Conservation (phyloP, 2,888 invertebrate species). For the Meliscaeva auricollis region DNA sequence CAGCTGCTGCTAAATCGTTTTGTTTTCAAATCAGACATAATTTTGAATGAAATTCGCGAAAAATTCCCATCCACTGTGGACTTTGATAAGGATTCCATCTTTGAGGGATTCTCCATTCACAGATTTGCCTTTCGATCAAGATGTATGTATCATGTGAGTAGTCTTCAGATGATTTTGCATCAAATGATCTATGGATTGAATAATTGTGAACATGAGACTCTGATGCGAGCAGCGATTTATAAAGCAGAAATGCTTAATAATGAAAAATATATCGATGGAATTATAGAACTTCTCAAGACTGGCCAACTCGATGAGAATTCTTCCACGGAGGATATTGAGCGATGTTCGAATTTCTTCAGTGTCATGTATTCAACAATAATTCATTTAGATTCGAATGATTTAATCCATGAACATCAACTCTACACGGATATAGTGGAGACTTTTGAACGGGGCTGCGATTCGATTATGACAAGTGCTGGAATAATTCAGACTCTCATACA, state of each 20-base stretch:
- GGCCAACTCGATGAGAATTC: conserved; percentile 98
- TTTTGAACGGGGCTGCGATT: conserved; percentile 89
- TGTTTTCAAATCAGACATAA: conserved; percentile 93
- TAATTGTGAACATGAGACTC: conserved; percentile 91
- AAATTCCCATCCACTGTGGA: conserved; percentile 92
- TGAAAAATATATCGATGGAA: conserved; percentile 94
- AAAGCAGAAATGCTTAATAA: conserved; percentile 95
- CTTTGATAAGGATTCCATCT: conserved; percentile 89
- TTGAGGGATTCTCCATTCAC: conserved; percentile 94
- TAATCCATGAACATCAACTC: conserved; percentile 88
- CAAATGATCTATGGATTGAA: conserved; percentile 90
- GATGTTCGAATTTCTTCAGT: conserved; percentile 92
- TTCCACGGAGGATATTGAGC: conserved; percentile 92
- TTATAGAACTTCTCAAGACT: conserved; percentile 93
- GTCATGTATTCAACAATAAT: conserved; percentile 92
- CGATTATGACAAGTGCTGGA: conserved; percentile 88
- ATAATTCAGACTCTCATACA: conserved; percentile 87
- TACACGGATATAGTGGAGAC: conserved; percentile 85
- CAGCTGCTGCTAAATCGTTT: conserved; percentile 94
- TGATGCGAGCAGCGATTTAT: conserved; percentile 93
- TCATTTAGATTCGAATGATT: conserved; percentile 86
- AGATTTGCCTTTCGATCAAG: conserved; percentile 94
- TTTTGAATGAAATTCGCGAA: conserved; percentile 94
- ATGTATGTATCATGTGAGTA: conserved; percentile 90
- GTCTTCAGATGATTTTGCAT: conserved; percentile 89